Conservation (phyloP, 2,888 invertebrate genomes). For the Gymnoscelis rufifasciata region DNA sequence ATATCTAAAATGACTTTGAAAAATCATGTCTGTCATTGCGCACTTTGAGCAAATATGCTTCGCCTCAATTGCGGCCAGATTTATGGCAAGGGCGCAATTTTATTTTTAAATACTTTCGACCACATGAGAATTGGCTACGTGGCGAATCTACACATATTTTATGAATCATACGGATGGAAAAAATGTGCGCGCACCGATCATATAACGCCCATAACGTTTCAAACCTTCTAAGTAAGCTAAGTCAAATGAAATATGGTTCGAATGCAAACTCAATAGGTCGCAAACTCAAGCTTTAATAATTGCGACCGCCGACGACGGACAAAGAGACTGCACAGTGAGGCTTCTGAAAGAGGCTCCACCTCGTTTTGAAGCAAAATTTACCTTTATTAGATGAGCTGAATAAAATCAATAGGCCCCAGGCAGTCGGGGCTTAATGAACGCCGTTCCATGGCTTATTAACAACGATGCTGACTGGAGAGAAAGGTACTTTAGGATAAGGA, state of each 20-base stretch:
- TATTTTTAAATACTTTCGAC: no score
- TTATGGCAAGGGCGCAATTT: no score
- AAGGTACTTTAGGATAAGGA: constrained; percentile 37
- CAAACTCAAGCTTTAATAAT: constrained; percentile 47
- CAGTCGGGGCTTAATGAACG: constrained; percentile 60
- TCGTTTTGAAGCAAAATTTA: constrained; percentile 53
- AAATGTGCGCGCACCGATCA: no score
- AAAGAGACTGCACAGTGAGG: constrained; percentile 50
- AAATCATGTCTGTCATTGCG: no score
- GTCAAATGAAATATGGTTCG: constrained; percentile 35
- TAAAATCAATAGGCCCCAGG: constrained; percentile 61
- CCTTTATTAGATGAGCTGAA: constrained; percentile 59
- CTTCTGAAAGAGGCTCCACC: constrained; percentile 46
- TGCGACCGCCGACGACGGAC: constrained; percentile 39
- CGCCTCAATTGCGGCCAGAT: no score
- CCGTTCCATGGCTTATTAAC: constrained; percentile 63
- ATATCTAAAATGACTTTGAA: no score
- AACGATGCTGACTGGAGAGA: constrained; percentile 48
- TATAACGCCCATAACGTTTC: no score
- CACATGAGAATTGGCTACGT: no score
- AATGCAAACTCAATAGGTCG: constrained; percentile 33
- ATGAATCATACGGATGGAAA: no score
- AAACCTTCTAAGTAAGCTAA: no score
- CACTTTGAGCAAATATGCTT: no score
- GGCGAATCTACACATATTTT: no score